Evolutionary conservation across 2,113 vertebrate genomes (phyloP).

Genomic region (Oncorhynchus keta): DNA sequence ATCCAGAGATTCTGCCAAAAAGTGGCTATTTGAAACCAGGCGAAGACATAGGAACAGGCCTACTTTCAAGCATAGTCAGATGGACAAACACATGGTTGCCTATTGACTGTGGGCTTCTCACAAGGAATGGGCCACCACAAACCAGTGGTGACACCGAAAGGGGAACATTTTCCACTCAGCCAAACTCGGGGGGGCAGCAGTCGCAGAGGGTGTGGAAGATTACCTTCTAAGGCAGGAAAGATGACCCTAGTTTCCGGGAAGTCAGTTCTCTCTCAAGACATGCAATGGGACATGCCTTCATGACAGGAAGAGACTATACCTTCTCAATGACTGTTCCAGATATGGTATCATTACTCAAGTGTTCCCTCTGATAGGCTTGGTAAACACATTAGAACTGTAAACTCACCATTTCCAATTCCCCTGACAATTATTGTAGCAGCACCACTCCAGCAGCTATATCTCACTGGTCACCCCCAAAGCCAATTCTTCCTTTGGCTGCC

Average conservation of each 20-base stretch:
- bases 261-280: constrained; percentile 6
- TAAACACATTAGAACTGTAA: too few relatives aligned
- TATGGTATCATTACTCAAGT: neutral
- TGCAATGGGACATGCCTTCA: neutral
- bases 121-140: neutral
- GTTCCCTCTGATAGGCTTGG: neutral
- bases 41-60: constrained; percentile 18
- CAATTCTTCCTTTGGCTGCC: too few relatives aligned
- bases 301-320: too few relatives aligned
- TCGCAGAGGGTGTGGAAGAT: neutral
- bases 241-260: neutral
- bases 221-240: constrained; percentile 4
- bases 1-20: too few relatives aligned
- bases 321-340: constrained; percentile 9
- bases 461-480: too few relatives aligned
- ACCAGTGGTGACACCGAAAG: neutral
- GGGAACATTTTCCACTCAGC: neutral
- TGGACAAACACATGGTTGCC: neutral
- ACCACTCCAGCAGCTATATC: too few relatives aligned
- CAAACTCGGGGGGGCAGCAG: neutral
- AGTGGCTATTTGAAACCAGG: too few relatives aligned
- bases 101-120: neutral
- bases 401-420: neutral
- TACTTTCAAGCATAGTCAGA: neutral
- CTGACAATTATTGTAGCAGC: neutral